A percentile compares a stretch with the other conserved stretches of the same genome.
These are phyloP conservation scores for Ochropleura plecta DNA, from an alignment of 2,888 invertebrate species.

Conservation along the genomic window DNA sequence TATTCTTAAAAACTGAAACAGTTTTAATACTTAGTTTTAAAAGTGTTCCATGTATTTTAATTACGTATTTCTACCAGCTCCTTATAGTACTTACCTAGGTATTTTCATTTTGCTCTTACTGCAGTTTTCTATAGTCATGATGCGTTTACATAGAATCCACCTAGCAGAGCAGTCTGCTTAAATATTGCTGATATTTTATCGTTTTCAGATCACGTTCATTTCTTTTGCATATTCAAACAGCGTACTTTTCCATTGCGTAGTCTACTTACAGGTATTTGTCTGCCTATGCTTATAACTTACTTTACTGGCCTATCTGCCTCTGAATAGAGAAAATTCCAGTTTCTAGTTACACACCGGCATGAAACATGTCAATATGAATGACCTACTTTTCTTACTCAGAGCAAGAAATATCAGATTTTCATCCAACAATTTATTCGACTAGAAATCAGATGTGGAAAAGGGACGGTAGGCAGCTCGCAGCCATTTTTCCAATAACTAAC, in stretches of 20 bases:
- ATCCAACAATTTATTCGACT: slow-evolving; percentile 21
- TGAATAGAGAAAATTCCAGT: neutral
- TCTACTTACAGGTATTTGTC: no score
- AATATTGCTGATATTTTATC: neutral
- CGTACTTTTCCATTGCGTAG: neutral
- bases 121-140: slow-evolving; percentile 16
- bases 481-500: slow-evolving; percentile 31
- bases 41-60: no score
- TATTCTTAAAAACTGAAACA: no score
- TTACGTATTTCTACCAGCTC: no score
- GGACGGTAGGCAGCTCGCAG: neutral
- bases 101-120: neutral
- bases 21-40: no score
- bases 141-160: no score
- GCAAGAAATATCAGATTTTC: slow-evolving; percentile 24
- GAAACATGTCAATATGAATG: neutral
- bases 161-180: neutral
- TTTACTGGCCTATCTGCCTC: neutral
- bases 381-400: slow-evolving; percentile 3
- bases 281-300: neutral
- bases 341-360: neutral
- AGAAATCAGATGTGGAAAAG: slow-evolving; percentile 22
- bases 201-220: neutral
- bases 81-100: neutral
- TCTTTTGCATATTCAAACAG: slow-evolving; percentile 1